Conservation (phyloP, 2,888 invertebrate species). For the Cosmia trapezina region DNA sequence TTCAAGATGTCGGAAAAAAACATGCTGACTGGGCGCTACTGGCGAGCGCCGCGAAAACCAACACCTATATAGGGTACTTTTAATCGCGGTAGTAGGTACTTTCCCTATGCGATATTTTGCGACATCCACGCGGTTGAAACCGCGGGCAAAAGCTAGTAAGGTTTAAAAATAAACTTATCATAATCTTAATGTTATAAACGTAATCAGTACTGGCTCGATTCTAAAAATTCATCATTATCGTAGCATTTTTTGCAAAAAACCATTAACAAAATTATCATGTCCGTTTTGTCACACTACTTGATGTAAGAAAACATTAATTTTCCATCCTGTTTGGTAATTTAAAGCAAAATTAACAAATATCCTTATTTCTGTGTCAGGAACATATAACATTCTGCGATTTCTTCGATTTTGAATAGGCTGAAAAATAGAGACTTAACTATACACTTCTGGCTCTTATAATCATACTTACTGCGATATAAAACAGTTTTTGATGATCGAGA, state of each 20-base stretch:
- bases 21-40: too few relatives aligned
- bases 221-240: slow-evolving; percentile 21
- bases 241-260: slow-evolving; percentile 13
- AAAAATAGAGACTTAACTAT: neutral
- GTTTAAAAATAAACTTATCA: slow-evolving; percentile 33
- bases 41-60: too few relatives aligned
- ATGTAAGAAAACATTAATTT: neutral
- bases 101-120: too few relatives aligned
- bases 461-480: too few relatives aligned
- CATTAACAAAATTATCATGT: slow-evolving; percentile 13
- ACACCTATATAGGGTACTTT: too few relatives aligned
- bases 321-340: neutral
- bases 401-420: neutral
- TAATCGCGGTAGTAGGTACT: too few relatives aligned
- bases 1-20: too few relatives aligned
- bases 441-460: neutral
- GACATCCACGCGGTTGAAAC: too few relatives aligned
- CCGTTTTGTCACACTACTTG: slow-evolving; percentile 11
- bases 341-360: neutral
- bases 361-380: neutral
- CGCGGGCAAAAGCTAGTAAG: neutral
- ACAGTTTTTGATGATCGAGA: neutral
- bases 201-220: slow-evolving; percentile 43
- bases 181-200: slow-evolving; percentile 7
- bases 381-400: neutral